A percentile compares a stretch with the other conserved stretches of the same genome.
Conservation (phyloP, 2,113 vertebrate species). For the Lagopus muta region DNA sequence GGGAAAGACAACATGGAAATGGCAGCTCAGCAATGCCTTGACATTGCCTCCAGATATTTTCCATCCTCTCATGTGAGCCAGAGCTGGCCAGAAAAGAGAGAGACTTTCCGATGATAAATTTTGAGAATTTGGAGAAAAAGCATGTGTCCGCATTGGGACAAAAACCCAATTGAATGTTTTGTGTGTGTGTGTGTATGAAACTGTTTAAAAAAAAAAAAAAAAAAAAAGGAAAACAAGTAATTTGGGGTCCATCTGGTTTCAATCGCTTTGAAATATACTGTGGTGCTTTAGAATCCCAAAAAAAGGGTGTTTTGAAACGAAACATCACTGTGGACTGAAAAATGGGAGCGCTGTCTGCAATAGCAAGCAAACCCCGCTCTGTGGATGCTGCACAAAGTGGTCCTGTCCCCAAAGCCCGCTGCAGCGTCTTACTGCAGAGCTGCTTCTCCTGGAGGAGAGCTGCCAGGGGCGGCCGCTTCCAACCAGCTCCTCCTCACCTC, state of each 20-base stretch:
- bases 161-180: slow-evolving; percentile 14
- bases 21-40: slow-evolving; percentile 58
- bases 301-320: slow-evolving; percentile 28
- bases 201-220: neutral
- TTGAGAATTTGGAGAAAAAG: slow-evolving; percentile 56
- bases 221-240: slow-evolving; percentile 38
- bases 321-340: slow-evolving; percentile 7
- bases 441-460: neutral
- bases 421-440: neutral
- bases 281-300: slow-evolving; percentile 30
- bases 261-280: slow-evolving; percentile 65
- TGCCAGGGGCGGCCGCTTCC: neutral
- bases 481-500: neutral
- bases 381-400: neutral
- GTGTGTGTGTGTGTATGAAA: no score
- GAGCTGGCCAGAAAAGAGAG: slow-evolving; percentile 59
- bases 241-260: slow-evolving; percentile 66
- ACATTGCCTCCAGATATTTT: slow-evolving; percentile 70
- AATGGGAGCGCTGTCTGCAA: neutral
- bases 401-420: rapidly evolving
- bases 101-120: slow-evolving; percentile 64
- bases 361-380: rapidly evolving
- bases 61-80: slow-evolving; percentile 60
- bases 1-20: slow-evolving; percentile 64
- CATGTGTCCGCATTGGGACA: neutral